phyloP scores from a whole-genome alignment of 2,113 vertebrate species.

The Oxygymnocypris stewartii region DNA sequence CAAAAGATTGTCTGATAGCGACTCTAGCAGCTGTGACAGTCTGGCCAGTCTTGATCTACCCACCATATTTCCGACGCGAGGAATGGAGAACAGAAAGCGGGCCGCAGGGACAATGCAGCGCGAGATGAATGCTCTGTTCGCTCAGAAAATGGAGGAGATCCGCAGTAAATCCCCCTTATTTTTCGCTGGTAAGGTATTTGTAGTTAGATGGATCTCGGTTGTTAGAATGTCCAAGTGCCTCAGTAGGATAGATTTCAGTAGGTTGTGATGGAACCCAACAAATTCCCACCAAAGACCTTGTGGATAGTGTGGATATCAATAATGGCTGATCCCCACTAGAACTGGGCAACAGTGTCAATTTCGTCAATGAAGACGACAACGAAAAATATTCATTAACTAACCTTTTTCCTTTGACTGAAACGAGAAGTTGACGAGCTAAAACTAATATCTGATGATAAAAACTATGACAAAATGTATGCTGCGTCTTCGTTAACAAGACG shows the following conservation, averaged over 20 bases:
- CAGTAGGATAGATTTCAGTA: constrained; percentile 37
- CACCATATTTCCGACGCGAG: constrained; percentile 67
- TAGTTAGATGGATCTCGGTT: constrained; percentile 41
- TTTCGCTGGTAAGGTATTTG: constrained; percentile 87
- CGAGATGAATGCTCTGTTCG: constrained; percentile 94
- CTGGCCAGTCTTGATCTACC: constrained; percentile 79
- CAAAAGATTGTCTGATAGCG: constrained; percentile 75
- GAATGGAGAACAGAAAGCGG: constrained; percentile 78
- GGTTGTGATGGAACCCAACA: constrained; percentile 34
- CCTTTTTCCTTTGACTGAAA: too few species aligned
- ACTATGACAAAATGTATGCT: too few species aligned
- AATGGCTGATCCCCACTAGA: neutral
- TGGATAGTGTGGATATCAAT: neutral
- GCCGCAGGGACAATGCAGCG: constrained; percentile 90
- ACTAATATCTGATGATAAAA: too few species aligned
- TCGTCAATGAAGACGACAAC: too few species aligned
- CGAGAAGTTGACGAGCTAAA: too few species aligned
- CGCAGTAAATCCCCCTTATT: constrained; percentile 92
- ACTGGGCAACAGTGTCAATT: neutral
- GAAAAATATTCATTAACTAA: too few species aligned
- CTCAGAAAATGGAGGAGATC: constrained; percentile 96
- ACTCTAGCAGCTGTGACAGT: constrained; percentile 83
- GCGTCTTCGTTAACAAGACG: too few species aligned
- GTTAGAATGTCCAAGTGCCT: constrained; percentile 27
- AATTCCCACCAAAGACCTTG: constrained; percentile 4